Base-by-base conservation (phyloP, 2,888 invertebrate species). In the Plebejus melissa region DNA sequence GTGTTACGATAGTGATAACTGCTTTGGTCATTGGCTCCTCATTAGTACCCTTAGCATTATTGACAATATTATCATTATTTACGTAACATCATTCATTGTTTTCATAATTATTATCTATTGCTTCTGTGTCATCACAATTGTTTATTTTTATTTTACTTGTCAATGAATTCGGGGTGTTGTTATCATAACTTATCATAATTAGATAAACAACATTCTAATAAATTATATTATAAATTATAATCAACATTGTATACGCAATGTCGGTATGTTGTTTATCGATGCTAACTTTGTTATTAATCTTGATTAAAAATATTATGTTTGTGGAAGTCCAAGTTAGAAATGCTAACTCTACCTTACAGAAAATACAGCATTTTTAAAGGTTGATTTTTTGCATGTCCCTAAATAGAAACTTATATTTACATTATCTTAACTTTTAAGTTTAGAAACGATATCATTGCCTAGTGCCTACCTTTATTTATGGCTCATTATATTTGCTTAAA, bases 1-100 rank as follows among this genome's bases (percentile, higher is more conserved):
- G 70, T 60, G 38, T 65, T 74, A 72, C 54, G 54, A 36, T 74
- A 13, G 46, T 74, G 46, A 72, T 54, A 72, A 72, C 28, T 72
- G 50, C 72, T 72, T 72, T 72, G 72, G 72, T 54, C 54, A 72
- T 72, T 54, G 54, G 72, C 32, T 50, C 16, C 16, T 72, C 54
- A 72, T 72, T 72, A 72, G 72, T 76, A 76, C 69, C 72, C 69
- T 65, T 65, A 76, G 72, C 77, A 41, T 74, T 50, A 38, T 74
- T 60, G 60, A 74, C 57, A 58, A 16, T 77, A 74, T 76, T 76
- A 76, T 71, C 71, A 72, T 54, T 65, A 74, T 72, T 72, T 72
- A 50, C 32, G 54, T 54, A 72, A 50, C 72, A 72, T 7, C 54
- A 72, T 72, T 72, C 22, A 46, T 71, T 70, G 41, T 38, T 70